A percentile compares a stretch with the other conserved stretches of the same genome.
These are phyloP conservation scores for Columba janthina DNA, from an alignment of 2,113 vertebrate species.

Conservation along the genomic window DNA sequence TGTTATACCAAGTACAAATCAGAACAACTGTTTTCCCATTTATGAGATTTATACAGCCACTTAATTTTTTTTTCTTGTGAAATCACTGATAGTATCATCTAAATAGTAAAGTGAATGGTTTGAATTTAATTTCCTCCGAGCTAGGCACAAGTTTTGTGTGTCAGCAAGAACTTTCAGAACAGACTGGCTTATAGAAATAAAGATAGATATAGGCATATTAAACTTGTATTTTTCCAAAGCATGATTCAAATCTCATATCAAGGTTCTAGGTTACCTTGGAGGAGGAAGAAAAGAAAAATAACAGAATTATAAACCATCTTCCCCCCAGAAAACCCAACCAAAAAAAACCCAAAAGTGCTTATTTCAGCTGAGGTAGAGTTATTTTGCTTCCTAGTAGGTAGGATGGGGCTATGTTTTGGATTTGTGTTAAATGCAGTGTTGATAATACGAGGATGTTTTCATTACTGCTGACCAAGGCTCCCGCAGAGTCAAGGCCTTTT, in stretches of 20 bases:
- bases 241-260: constrained; percentile 27
- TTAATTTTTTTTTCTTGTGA: constrained; percentile 64
- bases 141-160: constrained; percentile 30
- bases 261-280: constrained; percentile 46
- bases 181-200: constrained; percentile 57
- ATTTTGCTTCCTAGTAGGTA: too few species aligned
- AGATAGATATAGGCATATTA: constrained; percentile 54
- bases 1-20: constrained; percentile 52
- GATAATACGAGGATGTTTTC: too few species aligned
- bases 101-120: constrained; percentile 47
- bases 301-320: neutral
- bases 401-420: too few species aligned
- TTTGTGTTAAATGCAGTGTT: too few species aligned
- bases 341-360: neutral
- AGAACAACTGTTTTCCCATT: constrained; percentile 59
- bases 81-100: constrained; percentile 69
- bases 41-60: constrained; percentile 74
- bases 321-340: neutral
- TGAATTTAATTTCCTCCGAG: constrained; percentile 63
- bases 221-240: neutral
- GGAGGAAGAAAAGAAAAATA: constrained; percentile 17
- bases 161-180: constrained; percentile 67
- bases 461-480: too few species aligned
- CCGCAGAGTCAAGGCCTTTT: too few species aligned
- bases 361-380: too few species aligned